Base-by-base conservation (phyloP, 2,888 invertebrate genomes). In the Drosophila melanosoma region DNA sequence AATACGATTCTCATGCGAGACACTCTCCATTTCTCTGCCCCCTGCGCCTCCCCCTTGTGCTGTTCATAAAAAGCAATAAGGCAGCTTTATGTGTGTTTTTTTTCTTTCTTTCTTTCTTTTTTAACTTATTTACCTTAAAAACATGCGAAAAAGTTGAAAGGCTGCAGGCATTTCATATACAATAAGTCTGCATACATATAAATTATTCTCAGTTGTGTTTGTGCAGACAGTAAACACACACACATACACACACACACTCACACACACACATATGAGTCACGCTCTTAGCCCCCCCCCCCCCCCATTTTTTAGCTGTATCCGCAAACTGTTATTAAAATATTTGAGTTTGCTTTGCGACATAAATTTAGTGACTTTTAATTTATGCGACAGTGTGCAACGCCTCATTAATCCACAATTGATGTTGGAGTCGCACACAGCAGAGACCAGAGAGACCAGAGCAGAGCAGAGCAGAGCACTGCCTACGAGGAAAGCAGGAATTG, bases 181-280 rank as follows among this genome's bases (percentile, higher is more conserved):
- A 26, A 38, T 29, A 12, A 12, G 52, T 36, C 35, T 51, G 51
- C 51, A 38, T 48, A 65, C 36, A 61, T 42, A 63, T 53, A 48
- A 36, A 12, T 26, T 29, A 11, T 15, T 38, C 20, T 40, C 26
- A 53, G 63, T 48, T 72, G 51, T 87, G 88, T 87, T 83, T 88
- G 82, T 74, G 83, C 87, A 87, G 87, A 87, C 87, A 76, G 74
- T 71, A 52, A 71, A 79, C 82, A 87, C 83, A 89, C 85, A 85
- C 48, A 17, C 17, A 29, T 17, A 29, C 33, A 35, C 33, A 53
- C 53, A 36, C 23, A 32, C 20, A 33, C 53, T 35, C 8, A 53
- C 32, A 32, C 48, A 48, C 48, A 79, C 79, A 87, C 84, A 89
- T 77, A 85, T 60, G 71, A 57, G 51, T 40, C 40, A 48, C 52